Evolutionary conservation across 2,888 invertebrate species (phyloP).

Genomic region (Stomorhina lunata): DNA sequence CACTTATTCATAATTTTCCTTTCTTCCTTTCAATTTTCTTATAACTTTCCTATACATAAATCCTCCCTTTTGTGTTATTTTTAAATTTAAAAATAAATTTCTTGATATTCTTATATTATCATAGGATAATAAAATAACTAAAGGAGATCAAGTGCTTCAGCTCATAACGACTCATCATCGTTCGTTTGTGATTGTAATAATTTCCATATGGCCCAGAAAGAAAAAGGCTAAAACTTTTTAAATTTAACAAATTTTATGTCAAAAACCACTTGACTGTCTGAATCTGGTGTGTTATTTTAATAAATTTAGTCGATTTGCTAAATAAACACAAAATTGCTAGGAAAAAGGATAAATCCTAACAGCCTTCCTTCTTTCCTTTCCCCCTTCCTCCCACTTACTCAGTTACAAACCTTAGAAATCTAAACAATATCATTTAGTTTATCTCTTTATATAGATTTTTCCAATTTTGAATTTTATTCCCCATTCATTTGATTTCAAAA

Average conservation of each 20-base stretch:
- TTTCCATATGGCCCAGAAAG: constrained; percentile 22
- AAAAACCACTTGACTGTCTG: constrained; percentile 14
- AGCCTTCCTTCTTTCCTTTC: background rate
- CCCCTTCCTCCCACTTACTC: background rate
- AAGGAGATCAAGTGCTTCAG: constrained; percentile 62
- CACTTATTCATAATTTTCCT: too few relatives aligned
- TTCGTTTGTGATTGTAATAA: constrained; percentile 2
- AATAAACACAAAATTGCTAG: too few relatives aligned
- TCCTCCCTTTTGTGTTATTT: too few relatives aligned
- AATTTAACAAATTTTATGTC: background rate
- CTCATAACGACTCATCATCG: constrained; percentile 27
- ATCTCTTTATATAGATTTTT: background rate
- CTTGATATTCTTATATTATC: constrained; percentile 59
- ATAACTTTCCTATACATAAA: too few relatives aligned
- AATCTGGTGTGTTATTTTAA: constrained; percentile 72
- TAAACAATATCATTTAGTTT: constrained; percentile 19
- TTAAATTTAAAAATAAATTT: constrained; percentile 51
- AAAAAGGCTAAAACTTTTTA: background rate
- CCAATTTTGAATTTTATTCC: constrained; percentile 5
- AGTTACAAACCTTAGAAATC: background rate
- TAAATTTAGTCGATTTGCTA: constrained; percentile 78
- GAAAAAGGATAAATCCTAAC: constrained; percentile 30
- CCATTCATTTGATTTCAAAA: background rate
- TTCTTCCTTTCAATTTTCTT: too few relatives aligned
- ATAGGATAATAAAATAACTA: constrained; percentile 59